Evolutionary conservation across 2,113 vertebrate genomes (phyloP).

Genomic region (Ploceus nigricollis): DNA sequence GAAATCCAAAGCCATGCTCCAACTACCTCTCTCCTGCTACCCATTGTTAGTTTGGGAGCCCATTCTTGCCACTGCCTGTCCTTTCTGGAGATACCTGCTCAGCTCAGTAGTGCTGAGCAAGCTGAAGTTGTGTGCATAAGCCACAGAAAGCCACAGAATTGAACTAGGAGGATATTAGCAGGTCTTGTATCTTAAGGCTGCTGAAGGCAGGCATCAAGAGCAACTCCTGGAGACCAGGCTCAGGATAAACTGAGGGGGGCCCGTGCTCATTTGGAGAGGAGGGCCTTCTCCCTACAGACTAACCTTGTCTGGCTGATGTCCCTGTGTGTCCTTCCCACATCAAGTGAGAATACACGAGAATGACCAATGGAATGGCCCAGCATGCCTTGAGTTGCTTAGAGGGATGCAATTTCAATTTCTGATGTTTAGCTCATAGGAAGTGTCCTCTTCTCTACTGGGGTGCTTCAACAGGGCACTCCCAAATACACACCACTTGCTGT

Average conservation of each 20-base stretch:
- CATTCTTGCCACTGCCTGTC: background rate
- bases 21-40: background rate
- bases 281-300: background rate
- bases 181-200: background rate
- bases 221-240: background rate
- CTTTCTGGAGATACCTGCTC: background rate
- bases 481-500: fast-evolving
- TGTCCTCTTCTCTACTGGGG: background rate
- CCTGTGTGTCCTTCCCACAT: background rate
- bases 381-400: background rate
- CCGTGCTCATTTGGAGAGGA: background rate
- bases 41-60: background rate
- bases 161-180: background rate
- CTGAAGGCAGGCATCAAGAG: background rate
- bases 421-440: background rate
- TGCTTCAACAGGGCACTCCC: background rate
- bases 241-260: background rate
- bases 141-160: background rate
- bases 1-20: background rate
- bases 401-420: background rate
- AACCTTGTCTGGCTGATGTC: background rate
- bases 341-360: fast-evolving
- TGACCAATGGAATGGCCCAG: background rate
- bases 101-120: background rate
- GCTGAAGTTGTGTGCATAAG: background rate